These are phyloP conservation scores for Mythimna ferrago DNA, from an alignment of 2,888 invertebrate species.

Conservation along the genomic window DNA sequence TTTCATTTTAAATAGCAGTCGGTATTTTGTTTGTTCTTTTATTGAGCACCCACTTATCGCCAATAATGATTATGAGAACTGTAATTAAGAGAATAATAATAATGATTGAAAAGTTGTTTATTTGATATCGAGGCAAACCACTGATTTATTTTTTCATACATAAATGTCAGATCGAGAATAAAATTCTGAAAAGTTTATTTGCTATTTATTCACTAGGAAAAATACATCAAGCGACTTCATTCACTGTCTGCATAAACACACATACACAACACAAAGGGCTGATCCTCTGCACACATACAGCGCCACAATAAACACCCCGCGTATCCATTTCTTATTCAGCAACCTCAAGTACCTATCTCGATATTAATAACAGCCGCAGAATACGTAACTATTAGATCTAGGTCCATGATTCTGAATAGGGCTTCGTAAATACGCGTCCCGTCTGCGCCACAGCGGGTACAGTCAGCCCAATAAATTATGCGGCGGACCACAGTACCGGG, in stretches of 20 bases:
- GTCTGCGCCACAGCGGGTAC: constrained; percentile 74
- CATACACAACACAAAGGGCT: constrained; percentile 28
- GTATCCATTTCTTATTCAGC: constrained; percentile 61
- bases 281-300: constrained; percentile 41
- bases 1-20: constrained; percentile 18
- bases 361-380: constrained; percentile 63
- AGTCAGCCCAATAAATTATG: constrained; percentile 87
- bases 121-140: background rate
- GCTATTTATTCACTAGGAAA: constrained; percentile 20
- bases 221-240: constrained; percentile 6
- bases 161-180: background rate
- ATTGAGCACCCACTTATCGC: constrained; percentile 7
- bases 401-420: constrained; percentile 69
- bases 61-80: background rate
- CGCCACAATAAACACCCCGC: constrained; percentile 50
- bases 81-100: background rate
- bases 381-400: constrained; percentile 67
- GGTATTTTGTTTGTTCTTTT: constrained; percentile 5
- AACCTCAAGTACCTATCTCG: constrained; percentile 56
- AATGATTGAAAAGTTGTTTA: background rate
- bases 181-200: constrained; percentile 5
- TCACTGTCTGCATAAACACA: constrained; percentile 16
- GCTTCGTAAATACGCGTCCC: constrained; percentile 71
- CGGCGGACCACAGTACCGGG: constrained; percentile 81
- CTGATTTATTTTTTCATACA: background rate